Conservation (phyloP, 2,113 vertebrate genomes). For the Tachysurus fulvidraco region DNA sequence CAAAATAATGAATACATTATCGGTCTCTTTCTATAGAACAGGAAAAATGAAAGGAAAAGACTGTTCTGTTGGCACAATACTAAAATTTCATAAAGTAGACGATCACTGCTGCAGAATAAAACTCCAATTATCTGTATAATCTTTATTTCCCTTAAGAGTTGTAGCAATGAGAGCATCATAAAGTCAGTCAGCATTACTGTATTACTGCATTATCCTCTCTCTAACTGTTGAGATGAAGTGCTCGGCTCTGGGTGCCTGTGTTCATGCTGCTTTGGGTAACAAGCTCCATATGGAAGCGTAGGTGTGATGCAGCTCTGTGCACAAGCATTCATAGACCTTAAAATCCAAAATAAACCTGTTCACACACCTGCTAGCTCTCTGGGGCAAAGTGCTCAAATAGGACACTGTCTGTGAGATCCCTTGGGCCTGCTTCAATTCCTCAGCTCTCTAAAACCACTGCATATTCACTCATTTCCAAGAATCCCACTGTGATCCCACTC, state of each 20-base stretch:
- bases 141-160: neutral
- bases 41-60: neutral
- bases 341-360: slow-evolving; percentile 12
- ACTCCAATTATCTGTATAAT: neutral
- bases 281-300: slow-evolving; percentile 26
- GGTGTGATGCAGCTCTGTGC: slow-evolving; percentile 16
- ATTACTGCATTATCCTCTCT: no score
- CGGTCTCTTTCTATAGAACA: neutral
- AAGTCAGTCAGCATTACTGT: neutral
- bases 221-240: neutral
- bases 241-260: neutral
- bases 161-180: neutral
- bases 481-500: neutral
- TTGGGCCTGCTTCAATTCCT: neutral
- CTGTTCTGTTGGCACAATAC: neutral
- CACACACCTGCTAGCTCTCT: neutral
- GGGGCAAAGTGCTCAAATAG: neutral
- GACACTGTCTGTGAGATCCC: neutral
- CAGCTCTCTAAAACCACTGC: neutral
- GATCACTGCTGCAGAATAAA: neutral
- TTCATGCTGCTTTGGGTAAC: neutral
- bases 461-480: neutral
- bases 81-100: neutral
- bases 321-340: neutral
- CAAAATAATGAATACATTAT: neutral